Evolutionary conservation across 2,888 invertebrate genomes (phyloP), one percentile per base, ranked within the genome.

Genomic region (Erebia epiphron): DNA sequence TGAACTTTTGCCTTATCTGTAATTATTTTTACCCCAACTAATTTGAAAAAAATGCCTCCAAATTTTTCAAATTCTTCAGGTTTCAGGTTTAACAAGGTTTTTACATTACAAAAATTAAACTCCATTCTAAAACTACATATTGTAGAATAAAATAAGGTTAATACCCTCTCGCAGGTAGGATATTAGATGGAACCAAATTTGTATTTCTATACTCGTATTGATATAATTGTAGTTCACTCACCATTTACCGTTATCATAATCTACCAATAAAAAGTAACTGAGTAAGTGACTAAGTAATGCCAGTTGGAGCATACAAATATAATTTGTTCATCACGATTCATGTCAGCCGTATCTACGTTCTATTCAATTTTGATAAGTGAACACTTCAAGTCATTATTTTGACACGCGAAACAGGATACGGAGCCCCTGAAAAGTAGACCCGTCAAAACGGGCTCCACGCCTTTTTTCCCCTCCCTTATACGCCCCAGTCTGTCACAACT

Each of bases 401-500:
- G 67, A 70, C 67, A 63, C 65, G 67, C 67, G 72, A 74, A 78
- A 72, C 67, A 73, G 69, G 70, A 73, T 71, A 69, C 50, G 58
- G 71, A 72, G 65, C 75, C 75, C 72, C 72, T 67, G 71, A 71
- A 73, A 77, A 76, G 73, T 73, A 70, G 60, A 50, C 67, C 67
- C 75, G 77, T 73, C 77, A 83, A 84, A 80, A 83, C 83, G 84
- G 81, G 75, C 82, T 81, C 79, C 79, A 79, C 83, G 79, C 82
- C 83, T 79, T 81, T 70, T 64, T 73, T 77, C 75, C 82, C 82
- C 82, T 79, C 75, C 78, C 73, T 67, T 75, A 67, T 66, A 80
- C 86, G 82, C 85, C 86, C 83, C 79, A 76, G 70, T 80, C 79
- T 83, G 82, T 84, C 83, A 86, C 80, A 83, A 80, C 82, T 84